A percentile compares a stretch with the other conserved stretches of the same genome.
phyloP scores from a whole-genome alignment of 1,140 invertebrate genomes.

The Triops longicaudatus region DNA sequence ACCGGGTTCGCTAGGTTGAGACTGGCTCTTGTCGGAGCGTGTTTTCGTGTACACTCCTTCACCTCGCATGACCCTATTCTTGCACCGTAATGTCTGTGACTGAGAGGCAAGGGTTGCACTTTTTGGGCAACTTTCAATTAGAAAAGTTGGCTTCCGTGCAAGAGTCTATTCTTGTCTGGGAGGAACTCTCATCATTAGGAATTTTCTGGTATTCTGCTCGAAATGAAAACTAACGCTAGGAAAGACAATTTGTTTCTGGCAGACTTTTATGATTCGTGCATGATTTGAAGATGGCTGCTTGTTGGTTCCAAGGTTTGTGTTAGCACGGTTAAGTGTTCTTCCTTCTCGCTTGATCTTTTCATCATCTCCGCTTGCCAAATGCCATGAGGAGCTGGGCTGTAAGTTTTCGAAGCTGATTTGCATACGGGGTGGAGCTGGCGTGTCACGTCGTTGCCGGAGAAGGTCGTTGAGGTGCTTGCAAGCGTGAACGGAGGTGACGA shows the following conservation, averaged over 20 bases:
- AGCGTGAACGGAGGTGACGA: slow-evolving; percentile 10
- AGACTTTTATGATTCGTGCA: not conserved
- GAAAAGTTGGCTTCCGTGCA: not conserved
- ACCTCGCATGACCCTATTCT: not conserved
- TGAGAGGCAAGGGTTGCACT: not conserved
- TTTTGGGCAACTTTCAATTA: not conserved
- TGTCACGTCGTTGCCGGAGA: slow-evolving; percentile 4
- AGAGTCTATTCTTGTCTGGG: not conserved
- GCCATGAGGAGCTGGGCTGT: not conserved
- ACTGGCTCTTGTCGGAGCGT: not conserved
- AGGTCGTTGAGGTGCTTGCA: slow-evolving; percentile 1
- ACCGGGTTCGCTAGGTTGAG: not conserved
- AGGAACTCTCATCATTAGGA: not conserved
- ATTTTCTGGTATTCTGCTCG: not conserved
- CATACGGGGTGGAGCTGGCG: slow-evolving; percentile 13
- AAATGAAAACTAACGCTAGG: not conserved
- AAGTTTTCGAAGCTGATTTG: not conserved
- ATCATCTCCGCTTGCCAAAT: not conserved
- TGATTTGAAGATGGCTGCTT: not conserved
- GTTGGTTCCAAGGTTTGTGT: not conserved
- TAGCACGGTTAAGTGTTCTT: not conserved
- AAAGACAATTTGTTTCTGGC: not conserved
- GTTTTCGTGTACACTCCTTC: not conserved
- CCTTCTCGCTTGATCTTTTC: not conserved
- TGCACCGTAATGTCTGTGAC: not conserved